These are phyloP conservation scores for Leptoclinus maculatus DNA, from an alignment of 2,797 vertebrate species.

Conservation along the genomic window DNA sequence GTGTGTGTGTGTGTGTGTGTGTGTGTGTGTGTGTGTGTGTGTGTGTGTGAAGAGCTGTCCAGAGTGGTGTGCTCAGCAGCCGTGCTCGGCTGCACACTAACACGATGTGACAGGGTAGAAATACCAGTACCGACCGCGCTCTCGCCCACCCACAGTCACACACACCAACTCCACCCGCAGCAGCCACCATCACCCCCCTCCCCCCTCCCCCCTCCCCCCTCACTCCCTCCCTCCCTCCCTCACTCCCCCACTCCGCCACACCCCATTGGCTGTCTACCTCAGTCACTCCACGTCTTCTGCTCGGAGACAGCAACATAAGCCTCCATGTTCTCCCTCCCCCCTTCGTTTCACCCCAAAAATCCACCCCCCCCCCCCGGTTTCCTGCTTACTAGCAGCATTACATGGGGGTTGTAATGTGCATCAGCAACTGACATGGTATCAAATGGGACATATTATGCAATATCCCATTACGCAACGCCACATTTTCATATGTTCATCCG, in stretches of 20 bases:
- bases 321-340: constrained; percentile 25
- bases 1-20: constrained; percentile 19
- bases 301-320: constrained; percentile 76
- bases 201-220: no score
- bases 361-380: background rate
- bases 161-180: constrained; percentile 54
- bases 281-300: constrained; percentile 80
- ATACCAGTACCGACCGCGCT: constrained; percentile 77
- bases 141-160: constrained; percentile 75
- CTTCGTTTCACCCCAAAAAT: constrained; percentile 19
- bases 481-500: constrained; percentile 51
- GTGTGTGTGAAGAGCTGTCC: constrained; percentile 69
- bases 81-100: constrained; percentile 80
- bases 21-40: constrained; percentile 45
- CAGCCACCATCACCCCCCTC: constrained; percentile 18
- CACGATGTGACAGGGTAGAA: constrained; percentile 83
- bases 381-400: constrained; percentile 34
- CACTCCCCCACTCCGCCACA: constrained; percentile 43
- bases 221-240: background rate
- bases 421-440: constrained; percentile 39
- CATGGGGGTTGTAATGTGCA: constrained; percentile 32
- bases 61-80: constrained; percentile 78
- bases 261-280: constrained; percentile 77
- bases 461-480: constrained; percentile 53
- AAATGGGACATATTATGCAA: constrained; percentile 66